These are phyloP conservation scores for Platichthys flesus DNA, from an alignment of 2,113 vertebrate species.

Conservation along the genomic window DNA sequence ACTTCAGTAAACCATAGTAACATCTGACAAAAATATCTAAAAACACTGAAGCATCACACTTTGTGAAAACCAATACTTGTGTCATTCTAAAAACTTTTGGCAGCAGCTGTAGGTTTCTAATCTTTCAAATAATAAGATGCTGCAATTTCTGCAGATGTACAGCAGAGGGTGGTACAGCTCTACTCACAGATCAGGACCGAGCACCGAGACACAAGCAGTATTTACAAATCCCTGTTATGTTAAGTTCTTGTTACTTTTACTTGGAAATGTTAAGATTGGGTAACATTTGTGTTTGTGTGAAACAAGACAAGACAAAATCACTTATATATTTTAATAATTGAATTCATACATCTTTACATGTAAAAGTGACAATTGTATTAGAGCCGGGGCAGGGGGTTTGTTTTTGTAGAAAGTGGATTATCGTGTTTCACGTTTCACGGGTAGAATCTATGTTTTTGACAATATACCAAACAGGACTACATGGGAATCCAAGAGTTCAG, in stretches of 20 bases:
- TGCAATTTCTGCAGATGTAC: constrained; percentile 27
- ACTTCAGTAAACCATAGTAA: too few relatives aligned
- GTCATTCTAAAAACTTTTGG: too few relatives aligned
- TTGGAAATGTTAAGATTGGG: not conserved
- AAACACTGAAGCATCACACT: too few relatives aligned
- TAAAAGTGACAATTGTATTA: not conserved
- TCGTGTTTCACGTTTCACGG: not conserved
- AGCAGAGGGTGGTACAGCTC: constrained; percentile 56
- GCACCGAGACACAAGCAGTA: not conserved
- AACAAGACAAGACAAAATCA: not conserved
- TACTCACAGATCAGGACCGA: not conserved
- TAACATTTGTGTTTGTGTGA: not conserved
- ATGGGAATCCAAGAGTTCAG: not conserved
- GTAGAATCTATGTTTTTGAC: not conserved
- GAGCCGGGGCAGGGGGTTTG: not conserved
- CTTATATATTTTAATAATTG: too few relatives aligned
- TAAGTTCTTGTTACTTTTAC: not conserved
- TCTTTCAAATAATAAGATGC: not conserved
- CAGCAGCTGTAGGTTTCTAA: not conserved
- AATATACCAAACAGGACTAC: not conserved
- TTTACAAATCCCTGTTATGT: not conserved
- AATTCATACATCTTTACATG: not conserved
- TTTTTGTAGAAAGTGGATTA: not conserved
- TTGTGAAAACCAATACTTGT: too few relatives aligned
- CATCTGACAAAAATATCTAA: too few relatives aligned